Base-by-base conservation (phyloP, 1,140 invertebrate genomes). In the Scylla paramamosain region DNA sequence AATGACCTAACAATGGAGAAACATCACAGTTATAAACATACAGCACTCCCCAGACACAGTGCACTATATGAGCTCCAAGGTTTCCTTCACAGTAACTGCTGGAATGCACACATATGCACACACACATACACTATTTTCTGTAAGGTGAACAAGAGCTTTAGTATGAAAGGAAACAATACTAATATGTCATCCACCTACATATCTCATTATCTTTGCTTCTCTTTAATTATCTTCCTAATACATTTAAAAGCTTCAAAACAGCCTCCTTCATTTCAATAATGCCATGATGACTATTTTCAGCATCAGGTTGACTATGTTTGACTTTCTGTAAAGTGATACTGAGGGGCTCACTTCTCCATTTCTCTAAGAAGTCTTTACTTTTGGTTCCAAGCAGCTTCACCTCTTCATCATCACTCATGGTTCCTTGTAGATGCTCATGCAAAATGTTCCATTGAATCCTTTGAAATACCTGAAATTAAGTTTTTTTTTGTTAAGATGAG, bases 301-400 rank as follows among this genome's bases (percentile, higher is more conserved):
- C 52, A 28, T 46, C 84, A 48, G 82, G 3, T 32, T 16, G 10
- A 46, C 4, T 29, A 32, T 86, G 20, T 84, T 29, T 39, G 59
- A 87, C 25, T 48, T 93, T 93, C n/a, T 88, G 12, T 20, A 93
- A 77, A 59, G 48, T 7, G 0, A 29, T 16, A 31, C 45, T 59
- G 12, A 93, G 84, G 8, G 92, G 92, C 32, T 93, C 92, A 59
- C 48, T 93, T 39, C 28, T 83, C 92, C 92, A 93, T 25, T 87
- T 32, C 12, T 93, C 0, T 46, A 39, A 25, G n/a, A 20, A 87
- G 2, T 67, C 84, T 59, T 88, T 59, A 10, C 29, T 86, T 16
- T 88, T 86, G 32, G 0, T 45, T 25, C 92, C 92, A 4, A 93
- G 46, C 28, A 93, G 12, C 59, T n/a, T 45, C 29, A 93, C 84